These are phyloP conservation scores for Galeruca laticollis DNA, from an alignment of 2,888 invertebrate species.

Conservation along the genomic window DNA sequence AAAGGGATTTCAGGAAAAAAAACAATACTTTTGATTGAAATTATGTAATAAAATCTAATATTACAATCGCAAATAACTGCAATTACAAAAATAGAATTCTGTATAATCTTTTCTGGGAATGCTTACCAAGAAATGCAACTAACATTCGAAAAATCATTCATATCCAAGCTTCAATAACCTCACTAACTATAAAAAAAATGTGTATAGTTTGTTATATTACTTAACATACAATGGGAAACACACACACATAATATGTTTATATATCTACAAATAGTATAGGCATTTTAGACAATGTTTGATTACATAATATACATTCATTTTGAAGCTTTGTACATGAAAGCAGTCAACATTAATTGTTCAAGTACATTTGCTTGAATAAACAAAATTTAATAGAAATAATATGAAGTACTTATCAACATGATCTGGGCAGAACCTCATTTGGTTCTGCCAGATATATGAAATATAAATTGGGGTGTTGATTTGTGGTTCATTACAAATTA, in stretches of 20 bases:
- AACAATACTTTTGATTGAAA: slow-evolving; percentile 21
- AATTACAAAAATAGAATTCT: slow-evolving; percentile 47
- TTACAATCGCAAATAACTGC: slow-evolving; percentile 41
- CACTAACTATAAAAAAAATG: slow-evolving; percentile 25
- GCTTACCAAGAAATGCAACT: slow-evolving; percentile 42
- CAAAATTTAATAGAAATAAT: background rate
- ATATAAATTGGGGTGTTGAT: no score
- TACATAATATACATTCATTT: background rate
- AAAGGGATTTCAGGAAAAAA: background rate
- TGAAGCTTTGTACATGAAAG: background rate
- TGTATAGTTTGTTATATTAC: slow-evolving; percentile 21
- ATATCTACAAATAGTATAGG: slow-evolving; percentile 18
- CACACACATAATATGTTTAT: slow-evolving; percentile 24
- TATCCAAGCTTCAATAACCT: slow-evolving; percentile 34
- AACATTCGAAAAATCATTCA: slow-evolving; percentile 37
- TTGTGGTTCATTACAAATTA: no score
- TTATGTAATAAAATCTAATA: slow-evolving; percentile 35
- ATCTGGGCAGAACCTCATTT: no score
- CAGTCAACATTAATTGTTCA: background rate
- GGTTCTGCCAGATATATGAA: no score
- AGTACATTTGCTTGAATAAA: background rate
- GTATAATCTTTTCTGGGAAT: slow-evolving; percentile 42
- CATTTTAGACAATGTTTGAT: slow-evolving; percentile 8
- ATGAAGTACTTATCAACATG: no score
- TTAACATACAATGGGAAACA: slow-evolving; percentile 31